Base-by-base conservation (phyloP, 2,113 vertebrate species). In the Notarius lentiginosus region DNA sequence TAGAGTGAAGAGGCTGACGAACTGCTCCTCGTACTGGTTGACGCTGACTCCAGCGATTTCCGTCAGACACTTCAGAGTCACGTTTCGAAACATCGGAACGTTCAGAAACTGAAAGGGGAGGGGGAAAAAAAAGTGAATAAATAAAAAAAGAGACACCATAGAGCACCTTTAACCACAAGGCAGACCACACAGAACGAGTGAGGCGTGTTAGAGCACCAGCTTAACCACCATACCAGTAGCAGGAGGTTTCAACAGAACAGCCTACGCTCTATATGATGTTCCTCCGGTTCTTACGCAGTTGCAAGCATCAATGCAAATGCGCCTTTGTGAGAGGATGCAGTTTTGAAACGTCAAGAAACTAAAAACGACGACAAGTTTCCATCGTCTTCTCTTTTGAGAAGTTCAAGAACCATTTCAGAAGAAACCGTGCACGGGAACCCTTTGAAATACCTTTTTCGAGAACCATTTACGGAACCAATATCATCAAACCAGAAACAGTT, bases 11-110 rank as follows among this genome's bases (percentile, higher is more conserved):
- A 99, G 96, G 0, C 96, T 99, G 91, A 99, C 97, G 86, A 99
- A 99, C 85, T 99, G 98, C 90, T 99, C 98, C 92, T 99, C 98
- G 8, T 99, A 99, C 87, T 99, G 98, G 93, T 97, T 99, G 87
- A 99, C 98, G 65, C 97, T 99, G 91, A 99, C 98, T 53, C 98
- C 98, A 66, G 98, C 98, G 81, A 99, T 99, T 93, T 99, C 98
- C 79, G 98, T 99, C 95, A 99, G 95, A 95, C 98, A 99, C 96
- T 99, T 99, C 92, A 99, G 93, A 82, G 98, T 99, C 73, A 99
- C 96, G 34, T 99, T 99, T 88, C 97, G 96, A 90, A 99, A 99
- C 98, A 99, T 99, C 12, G 98, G 98, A 84, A 99, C 98, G 92
- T 99, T 98, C 94, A 99, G 92, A 92, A 99, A 99, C 97, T 98